Percentiles rank a stretch among this genome's conserved stretches.
These are phyloP conservation scores for Lithophane semibrunnea DNA, from an alignment of 2,888 invertebrate genomes.

Conservation along the genomic window DNA sequence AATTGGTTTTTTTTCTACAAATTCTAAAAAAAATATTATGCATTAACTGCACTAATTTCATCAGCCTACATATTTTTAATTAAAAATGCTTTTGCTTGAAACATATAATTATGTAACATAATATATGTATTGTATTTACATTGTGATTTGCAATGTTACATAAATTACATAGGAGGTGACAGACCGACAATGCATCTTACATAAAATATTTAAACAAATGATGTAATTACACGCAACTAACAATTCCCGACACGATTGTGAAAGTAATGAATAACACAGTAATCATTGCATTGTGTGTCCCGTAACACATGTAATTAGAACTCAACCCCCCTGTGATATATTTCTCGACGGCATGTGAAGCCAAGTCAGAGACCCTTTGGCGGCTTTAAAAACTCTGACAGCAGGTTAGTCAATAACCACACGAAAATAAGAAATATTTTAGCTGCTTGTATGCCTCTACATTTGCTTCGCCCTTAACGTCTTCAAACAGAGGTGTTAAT, in stretches of 20 bases:
- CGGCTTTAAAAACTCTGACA: too few species aligned
- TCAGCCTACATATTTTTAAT: not conserved
- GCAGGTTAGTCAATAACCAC: too few species aligned
- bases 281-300: slow-evolving; percentile 31
- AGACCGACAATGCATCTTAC: slow-evolving; percentile 25
- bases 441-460: not conserved
- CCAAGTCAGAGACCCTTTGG: too few species aligned
- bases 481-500: slow-evolving; percentile 10
- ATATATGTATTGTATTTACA: not conserved
- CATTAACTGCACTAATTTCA: too few species aligned
- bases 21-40: too few species aligned
- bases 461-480: not conserved
- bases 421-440: not conserved
- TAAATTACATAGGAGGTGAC: slow-evolving; percentile 32
- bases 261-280: slow-evolving; percentile 44
- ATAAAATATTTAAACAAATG: slow-evolving; percentile 27
- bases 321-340: not conserved
- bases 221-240: slow-evolving; percentile 31
- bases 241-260: slow-evolving; percentile 51
- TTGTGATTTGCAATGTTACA: not conserved
- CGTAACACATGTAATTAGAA: slow-evolving; percentile 27
- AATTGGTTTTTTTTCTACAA: not conserved
- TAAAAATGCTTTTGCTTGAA: not conserved
- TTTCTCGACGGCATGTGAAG: too few species aligned
- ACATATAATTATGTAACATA: not conserved